phyloP scores from a whole-genome alignment of 2,888 invertebrate genomes.

The Drosophila acutilabella region DNA sequence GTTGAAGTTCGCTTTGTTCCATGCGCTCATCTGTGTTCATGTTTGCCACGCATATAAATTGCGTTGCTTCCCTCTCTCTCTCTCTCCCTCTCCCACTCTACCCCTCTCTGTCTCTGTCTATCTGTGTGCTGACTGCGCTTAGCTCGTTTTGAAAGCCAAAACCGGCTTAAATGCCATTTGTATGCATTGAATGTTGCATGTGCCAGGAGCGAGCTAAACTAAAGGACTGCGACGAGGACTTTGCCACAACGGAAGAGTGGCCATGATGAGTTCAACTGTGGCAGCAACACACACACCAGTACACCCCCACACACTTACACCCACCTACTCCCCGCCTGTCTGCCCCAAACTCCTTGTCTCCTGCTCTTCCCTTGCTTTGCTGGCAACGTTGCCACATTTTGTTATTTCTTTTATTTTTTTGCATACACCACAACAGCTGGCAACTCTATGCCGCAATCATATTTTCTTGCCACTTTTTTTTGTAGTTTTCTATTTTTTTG shows the following conservation, averaged over 20 bases:
- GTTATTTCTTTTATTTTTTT: slow-evolving; percentile 31
- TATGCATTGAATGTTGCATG: slow-evolving; percentile 83
- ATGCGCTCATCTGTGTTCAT: slow-evolving; percentile 37
- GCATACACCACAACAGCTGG: slow-evolving; percentile 54
- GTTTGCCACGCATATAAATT: slow-evolving; percentile 78
- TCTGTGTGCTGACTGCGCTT: slow-evolving; percentile 60
- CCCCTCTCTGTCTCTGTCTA: slow-evolving; percentile 26
- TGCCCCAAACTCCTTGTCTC: not conserved
- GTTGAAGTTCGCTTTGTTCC: slow-evolving; percentile 66
- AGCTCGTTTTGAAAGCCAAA: slow-evolving; percentile 67
- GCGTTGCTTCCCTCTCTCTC: slow-evolving; percentile 51
- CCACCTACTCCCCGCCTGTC: not conserved
- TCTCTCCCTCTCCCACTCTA: slow-evolving; percentile 19
- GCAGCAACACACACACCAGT: slow-evolving; percentile 24
- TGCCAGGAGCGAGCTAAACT: slow-evolving; percentile 32
- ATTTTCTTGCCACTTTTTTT: slow-evolving; percentile 37
- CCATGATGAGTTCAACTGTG: slow-evolving; percentile 42
- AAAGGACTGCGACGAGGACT: slow-evolving; percentile 3
- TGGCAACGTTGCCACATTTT: slow-evolving; percentile 66
- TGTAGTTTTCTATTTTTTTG: slow-evolving; percentile 10
- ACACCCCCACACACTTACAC: not conserved
- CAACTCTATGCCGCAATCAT: slow-evolving; percentile 49
- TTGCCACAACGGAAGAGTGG: slow-evolving; percentile 38
- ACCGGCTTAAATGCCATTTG: slow-evolving; percentile 82
- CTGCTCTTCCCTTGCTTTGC: not conserved